phyloP scores from a whole-genome alignment of 2,888 invertebrate genomes.

The Amiota minor region DNA sequence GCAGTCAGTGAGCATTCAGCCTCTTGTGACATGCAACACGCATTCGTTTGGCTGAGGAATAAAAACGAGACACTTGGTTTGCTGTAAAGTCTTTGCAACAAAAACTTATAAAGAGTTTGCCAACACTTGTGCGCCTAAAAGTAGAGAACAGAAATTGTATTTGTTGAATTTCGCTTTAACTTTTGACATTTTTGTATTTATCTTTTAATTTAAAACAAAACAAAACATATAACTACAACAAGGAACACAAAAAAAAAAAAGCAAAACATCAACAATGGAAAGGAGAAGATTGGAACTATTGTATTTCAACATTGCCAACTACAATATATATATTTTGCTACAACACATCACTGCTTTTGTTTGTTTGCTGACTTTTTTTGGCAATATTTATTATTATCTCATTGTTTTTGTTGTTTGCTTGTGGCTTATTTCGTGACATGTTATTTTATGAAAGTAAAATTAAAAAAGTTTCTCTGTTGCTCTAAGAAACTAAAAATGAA shows the following conservation, averaged over 20 bases:
- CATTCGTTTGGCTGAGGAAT: background rate
- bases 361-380: background rate
- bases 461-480: slow-evolving; percentile 19
- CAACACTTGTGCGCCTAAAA: slow-evolving; percentile 15
- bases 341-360: background rate
- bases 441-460: slow-evolving; percentile 15
- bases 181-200: slow-evolving; percentile 8
- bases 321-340: background rate
- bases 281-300: no score
- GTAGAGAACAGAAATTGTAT: slow-evolving; percentile 11
- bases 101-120: slow-evolving; percentile 14
- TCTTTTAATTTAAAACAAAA: background rate
- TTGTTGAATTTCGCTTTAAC: background rate
- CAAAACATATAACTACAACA: no score
- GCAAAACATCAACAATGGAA: no score
- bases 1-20: background rate
- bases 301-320: background rate
- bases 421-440: slow-evolving; percentile 18
- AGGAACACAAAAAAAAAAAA: no score
- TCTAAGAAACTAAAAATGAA: slow-evolving; percentile 1
- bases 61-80: background rate
- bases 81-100: background rate
- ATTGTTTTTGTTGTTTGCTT: slow-evolving; percentile 10
- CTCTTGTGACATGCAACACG: slow-evolving; percentile 25
- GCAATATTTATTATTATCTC: no score